Conservation (phyloP, 1,140 invertebrate genomes). For the Andricus grossulariae region DNA sequence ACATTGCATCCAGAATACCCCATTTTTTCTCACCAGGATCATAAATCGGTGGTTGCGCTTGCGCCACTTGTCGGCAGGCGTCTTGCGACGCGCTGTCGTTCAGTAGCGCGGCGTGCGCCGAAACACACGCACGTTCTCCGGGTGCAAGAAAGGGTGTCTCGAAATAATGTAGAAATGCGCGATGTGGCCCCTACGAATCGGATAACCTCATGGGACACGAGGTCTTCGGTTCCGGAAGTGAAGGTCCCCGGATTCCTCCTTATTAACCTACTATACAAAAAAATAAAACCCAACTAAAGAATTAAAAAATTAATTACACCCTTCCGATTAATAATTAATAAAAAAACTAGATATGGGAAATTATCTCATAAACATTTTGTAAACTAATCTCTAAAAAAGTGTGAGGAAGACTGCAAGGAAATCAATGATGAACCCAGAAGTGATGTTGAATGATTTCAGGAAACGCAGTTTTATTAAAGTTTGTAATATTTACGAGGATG, state of each 20-base stretch:
- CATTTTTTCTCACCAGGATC: not conserved
- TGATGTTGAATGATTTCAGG: not conserved
- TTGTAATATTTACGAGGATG: conserved; percentile 6
- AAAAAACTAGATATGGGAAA: not conserved
- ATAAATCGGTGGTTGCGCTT: conserved; percentile 56
- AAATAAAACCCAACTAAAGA: not conserved
- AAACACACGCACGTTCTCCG: conserved; percentile 67
- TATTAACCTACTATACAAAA: too few species aligned
- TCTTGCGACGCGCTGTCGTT: conserved; percentile 63
- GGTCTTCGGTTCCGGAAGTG: conserved; percentile 11
- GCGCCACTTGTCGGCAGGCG: conserved; percentile 57
- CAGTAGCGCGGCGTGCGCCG: conserved; percentile 75
- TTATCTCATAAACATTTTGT: too few species aligned
- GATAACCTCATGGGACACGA: conserved; percentile 17
- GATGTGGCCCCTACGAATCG: conserved; percentile 3
- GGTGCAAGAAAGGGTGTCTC: conserved; percentile 44
- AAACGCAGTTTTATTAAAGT: conserved; percentile 3
- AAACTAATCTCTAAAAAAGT: too few species aligned
- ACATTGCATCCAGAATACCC: not conserved
- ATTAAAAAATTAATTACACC: not conserved
- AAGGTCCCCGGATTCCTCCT: not conserved
- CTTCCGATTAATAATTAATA: not conserved
- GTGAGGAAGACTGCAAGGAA: not conserved
- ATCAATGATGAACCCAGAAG: not conserved
- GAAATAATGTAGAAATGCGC: conserved; percentile 42